Conservation (phyloP, 35 echinoderm and acorn worm species). For the Ophiothrix spiculata region DNA sequence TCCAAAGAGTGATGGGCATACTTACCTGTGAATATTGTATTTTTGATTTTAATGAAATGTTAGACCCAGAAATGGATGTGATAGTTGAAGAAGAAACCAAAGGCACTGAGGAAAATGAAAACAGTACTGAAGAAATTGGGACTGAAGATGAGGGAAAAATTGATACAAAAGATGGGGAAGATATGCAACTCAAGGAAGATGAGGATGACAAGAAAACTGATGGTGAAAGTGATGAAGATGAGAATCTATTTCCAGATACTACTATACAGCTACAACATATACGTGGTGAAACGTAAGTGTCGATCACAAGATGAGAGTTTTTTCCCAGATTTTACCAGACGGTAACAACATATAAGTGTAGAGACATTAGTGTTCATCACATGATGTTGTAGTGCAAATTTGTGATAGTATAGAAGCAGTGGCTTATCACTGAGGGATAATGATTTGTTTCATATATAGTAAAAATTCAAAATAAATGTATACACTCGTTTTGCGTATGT, state of each 20-base stretch:
- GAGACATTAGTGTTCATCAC: background rate
- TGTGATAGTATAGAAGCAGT: background rate
- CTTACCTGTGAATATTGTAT: no score
- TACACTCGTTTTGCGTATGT: no score
- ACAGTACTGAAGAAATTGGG: background rate
- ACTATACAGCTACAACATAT: slow-evolving; percentile 84
- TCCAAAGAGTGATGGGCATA: no score
- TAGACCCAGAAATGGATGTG: slow-evolving; percentile 2
- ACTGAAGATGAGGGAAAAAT: no score
- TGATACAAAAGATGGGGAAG: no score
- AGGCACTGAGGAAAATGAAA: background rate
- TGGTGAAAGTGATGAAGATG: slow-evolving; percentile 57
- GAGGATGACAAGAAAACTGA: slow-evolving; percentile 1
- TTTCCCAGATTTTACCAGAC: background rate
- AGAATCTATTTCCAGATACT: slow-evolving; percentile 71
- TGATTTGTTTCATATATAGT: no score
- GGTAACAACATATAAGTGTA: background rate
- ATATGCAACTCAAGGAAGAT: slow-evolving; percentile 26
- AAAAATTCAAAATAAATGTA: no score
- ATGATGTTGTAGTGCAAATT: background rate
- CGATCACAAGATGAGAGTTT: background rate
- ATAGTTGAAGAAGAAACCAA: slow-evolving; percentile 15
- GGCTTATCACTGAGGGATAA: no score
- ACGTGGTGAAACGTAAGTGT: slow-evolving; percentile 64
- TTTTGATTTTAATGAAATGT: background rate